Percentiles rank a stretch among this genome's conserved stretches.
Conservation (phyloP, 2,113 vertebrate species). For the Rafetus swinhoei region DNA sequence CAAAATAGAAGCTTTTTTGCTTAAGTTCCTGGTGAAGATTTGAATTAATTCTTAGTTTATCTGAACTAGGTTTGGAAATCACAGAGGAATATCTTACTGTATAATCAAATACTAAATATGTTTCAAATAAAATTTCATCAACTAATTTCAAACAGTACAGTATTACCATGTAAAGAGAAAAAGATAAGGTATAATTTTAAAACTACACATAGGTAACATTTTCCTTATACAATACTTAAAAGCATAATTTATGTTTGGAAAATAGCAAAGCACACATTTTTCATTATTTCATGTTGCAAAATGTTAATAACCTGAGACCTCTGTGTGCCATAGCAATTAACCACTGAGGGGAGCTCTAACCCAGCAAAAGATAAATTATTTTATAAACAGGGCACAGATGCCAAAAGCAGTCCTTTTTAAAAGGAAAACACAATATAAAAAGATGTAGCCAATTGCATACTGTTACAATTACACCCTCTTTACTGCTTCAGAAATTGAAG, state of each 20-base stretch:
- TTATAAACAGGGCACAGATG: not conserved
- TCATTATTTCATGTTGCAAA: not conserved
- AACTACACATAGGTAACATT: not conserved
- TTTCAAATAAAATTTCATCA: not conserved
- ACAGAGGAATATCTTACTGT: not conserved
- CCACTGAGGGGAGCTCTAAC: slow-evolving; percentile 80
- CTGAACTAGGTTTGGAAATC: not conserved
- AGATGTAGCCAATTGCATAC: not conserved
- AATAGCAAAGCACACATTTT: fast-evolving
- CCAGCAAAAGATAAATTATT: slow-evolving; percentile 42
- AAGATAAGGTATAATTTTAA: fast-evolving
- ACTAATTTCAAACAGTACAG: not conserved
- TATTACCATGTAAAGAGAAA: not conserved
- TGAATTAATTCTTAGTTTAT: not conserved
- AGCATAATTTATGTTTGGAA: not conserved
- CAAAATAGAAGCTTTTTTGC: not conserved
- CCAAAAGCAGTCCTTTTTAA: not conserved
- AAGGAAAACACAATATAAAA: not conserved
- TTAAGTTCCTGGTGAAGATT: not conserved
- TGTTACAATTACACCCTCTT: not conserved
- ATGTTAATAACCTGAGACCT: not conserved
- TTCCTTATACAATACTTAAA: fast-evolving
- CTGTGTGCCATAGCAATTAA: not conserved
- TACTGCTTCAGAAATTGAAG: not conserved
- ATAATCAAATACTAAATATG: not conserved